These are phyloP conservation scores for Coregonus clupeaformis DNA, from an alignment of 2,113 vertebrate species.

Conservation along the genomic window DNA sequence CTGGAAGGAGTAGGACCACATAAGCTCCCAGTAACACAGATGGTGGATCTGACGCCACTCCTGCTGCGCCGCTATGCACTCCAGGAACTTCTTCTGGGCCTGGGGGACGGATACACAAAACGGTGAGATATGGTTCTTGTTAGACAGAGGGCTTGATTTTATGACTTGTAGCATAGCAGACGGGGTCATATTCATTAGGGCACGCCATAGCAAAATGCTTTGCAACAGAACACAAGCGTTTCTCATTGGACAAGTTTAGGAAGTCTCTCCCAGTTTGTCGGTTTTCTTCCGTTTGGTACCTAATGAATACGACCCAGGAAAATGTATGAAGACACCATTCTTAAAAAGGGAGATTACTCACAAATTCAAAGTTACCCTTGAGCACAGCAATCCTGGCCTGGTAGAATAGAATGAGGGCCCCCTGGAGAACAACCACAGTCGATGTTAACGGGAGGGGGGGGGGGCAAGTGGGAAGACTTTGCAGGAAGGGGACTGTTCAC, in stretches of 20 bases:
- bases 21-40: slow-evolving; percentile 95
- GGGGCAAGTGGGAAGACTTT: too few relatives aligned
- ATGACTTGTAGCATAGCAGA: too few relatives aligned
- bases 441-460: not conserved
- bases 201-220: too few relatives aligned
- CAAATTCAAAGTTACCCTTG: slow-evolving; percentile 88
- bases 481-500: slow-evolving; percentile 3
- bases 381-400: slow-evolving; percentile 85
- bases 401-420: slow-evolving; percentile 89
- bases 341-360: slow-evolving; percentile 56
- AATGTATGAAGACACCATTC: not conserved
- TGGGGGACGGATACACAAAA: slow-evolving; percentile 50
- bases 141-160: too few relatives aligned
- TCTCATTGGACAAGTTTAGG: too few relatives aligned
- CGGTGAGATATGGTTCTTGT: not conserved
- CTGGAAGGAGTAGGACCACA: slow-evolving; percentile 88
- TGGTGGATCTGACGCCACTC: slow-evolving; percentile 96
- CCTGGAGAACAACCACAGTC: slow-evolving; percentile 67
- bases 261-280: too few relatives aligned
- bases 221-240: too few relatives aligned
- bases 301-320: too few relatives aligned
- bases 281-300: too few relatives aligned
- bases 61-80: slow-evolving; percentile 86
- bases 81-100: slow-evolving; percentile 84
- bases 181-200: too few relatives aligned